These are phyloP conservation scores for Lepidochitona cinerea DNA, from an alignment of 2,888 invertebrate species.

Conservation along the genomic window DNA sequence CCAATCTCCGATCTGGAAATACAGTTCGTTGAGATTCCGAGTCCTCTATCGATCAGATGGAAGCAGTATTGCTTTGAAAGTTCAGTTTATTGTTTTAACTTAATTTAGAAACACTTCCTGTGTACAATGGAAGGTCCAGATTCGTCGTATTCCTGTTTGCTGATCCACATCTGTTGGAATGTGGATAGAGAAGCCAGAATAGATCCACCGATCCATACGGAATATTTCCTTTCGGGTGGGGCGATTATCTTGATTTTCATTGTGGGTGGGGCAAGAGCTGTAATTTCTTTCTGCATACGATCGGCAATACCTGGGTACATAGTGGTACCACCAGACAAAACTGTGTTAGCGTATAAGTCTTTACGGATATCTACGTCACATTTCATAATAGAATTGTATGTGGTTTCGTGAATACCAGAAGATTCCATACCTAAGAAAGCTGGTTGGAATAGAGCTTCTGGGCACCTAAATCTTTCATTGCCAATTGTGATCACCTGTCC, in stretches of 20 bases:
- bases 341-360: constrained; percentile 14
- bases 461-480: constrained; percentile 46
- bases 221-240: constrained; percentile 37
- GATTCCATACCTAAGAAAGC: constrained; percentile 54
- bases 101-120: neutral
- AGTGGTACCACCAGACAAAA: constrained; percentile 59
- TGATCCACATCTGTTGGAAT: neutral
- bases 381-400: constrained; percentile 15
- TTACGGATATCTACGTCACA: constrained; percentile 24
- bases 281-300: neutral
- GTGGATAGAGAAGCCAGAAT: neutral
- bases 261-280: constrained; percentile 13
- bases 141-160: neutral
- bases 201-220: neutral
- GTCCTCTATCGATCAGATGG: neutral
- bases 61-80: neutral
- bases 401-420: neutral
- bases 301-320: constrained; percentile 49
- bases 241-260: constrained; percentile 58
- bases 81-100: constrained; percentile 36
- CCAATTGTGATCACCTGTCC: neutral
- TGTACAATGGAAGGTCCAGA: neutral
- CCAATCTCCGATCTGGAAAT: neutral
- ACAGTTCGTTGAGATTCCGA: constrained; percentile 72
- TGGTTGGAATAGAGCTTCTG: constrained; percentile 62